Evolutionary conservation across 2,113 vertebrate genomes (phyloP).

Genomic region (Vanacampus margaritifer): DNA sequence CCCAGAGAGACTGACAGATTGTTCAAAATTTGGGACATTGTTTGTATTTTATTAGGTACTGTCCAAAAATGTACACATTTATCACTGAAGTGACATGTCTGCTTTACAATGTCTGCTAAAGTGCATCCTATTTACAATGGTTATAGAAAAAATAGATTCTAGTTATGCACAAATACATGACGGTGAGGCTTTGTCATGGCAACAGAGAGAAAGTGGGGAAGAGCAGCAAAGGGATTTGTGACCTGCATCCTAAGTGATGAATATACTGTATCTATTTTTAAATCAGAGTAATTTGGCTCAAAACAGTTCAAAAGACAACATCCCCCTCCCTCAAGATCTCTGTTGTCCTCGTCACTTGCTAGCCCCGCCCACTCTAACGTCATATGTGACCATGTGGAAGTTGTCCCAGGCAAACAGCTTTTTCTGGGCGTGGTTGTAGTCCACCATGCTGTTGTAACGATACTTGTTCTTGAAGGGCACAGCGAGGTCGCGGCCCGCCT

Average conservation of each 20-base stretch:
- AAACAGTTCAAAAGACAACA: no score
- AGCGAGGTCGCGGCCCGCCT: slow-evolving; percentile 64
- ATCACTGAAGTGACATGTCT: background rate
- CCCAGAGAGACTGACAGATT: no score
- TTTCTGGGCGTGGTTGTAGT: slow-evolving; percentile 85
- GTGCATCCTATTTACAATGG: slow-evolving; percentile 37
- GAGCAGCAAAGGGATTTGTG: background rate
- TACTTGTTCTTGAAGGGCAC: slow-evolving; percentile 85
- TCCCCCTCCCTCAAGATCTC: background rate
- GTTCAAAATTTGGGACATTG: background rate
- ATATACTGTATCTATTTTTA: background rate
- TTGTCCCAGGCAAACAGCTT: slow-evolving; percentile 93
- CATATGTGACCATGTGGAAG: slow-evolving; percentile 89
- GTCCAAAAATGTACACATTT: background rate
- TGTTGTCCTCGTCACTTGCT: slow-evolving; percentile 29
- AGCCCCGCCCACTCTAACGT: slow-evolving; percentile 76
- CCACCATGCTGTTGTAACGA: slow-evolving; percentile 89
- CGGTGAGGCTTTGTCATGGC: background rate
- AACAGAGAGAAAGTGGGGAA: background rate
- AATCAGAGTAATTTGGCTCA: background rate
- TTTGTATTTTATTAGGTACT: background rate
- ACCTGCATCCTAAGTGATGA: background rate
- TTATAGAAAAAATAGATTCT: slow-evolving; percentile 23
- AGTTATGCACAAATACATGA: background rate
- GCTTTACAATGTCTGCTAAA: background rate